Base-by-base conservation (phyloP, 2,113 vertebrate species). In the Tachysurus vachellii region DNA sequence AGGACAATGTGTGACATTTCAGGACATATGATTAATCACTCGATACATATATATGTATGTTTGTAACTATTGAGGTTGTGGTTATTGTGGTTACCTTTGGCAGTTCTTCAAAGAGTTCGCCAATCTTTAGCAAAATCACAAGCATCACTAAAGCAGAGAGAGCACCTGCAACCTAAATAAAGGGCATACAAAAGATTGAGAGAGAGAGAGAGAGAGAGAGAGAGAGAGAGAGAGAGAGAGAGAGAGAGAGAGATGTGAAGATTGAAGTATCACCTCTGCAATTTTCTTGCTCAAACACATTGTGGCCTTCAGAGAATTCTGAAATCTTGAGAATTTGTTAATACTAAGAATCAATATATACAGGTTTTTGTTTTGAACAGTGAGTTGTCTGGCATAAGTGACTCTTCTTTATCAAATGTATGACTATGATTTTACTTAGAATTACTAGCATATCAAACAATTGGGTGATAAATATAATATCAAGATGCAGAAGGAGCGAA, bases 101-200 rank as follows among this genome's bases (percentile, higher is more conserved):
- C 83, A 99, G 93, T 9, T 96, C 92, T 76, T 93, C 92, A 92
- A 99, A 99, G 76, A 99, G 96, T 70, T 93, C 87, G 54, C 98
- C 98, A 0, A 99, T 95, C 94, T 97, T 97, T 87, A 99, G 44
- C 0, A 97, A 95, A 91, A 98, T 97, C 86, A 97, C 89, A 82
- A 99, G 95, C 88, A 99, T 97, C 80, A 99, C 93, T 31, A 98
- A 26, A 19, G 96, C 96, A 47, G 98, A 95, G 0, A 99, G 23
- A 19, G 96, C 96, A 4, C 96, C 94, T 0, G 98, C 97, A 47
- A 99, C 92, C 98, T 99, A 88, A 50, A 62, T 68, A 57, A 1
- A 31, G 59, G 21, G n/a, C 71, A 61, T 79, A 23, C 47, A 8
- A 77, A n/a, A 77, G 7, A 59, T n/a, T 47, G 59, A 47, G 47